phyloP scores from a whole-genome alignment of 2,797 vertebrate genomes.

The Phalloptychus januarius region DNA sequence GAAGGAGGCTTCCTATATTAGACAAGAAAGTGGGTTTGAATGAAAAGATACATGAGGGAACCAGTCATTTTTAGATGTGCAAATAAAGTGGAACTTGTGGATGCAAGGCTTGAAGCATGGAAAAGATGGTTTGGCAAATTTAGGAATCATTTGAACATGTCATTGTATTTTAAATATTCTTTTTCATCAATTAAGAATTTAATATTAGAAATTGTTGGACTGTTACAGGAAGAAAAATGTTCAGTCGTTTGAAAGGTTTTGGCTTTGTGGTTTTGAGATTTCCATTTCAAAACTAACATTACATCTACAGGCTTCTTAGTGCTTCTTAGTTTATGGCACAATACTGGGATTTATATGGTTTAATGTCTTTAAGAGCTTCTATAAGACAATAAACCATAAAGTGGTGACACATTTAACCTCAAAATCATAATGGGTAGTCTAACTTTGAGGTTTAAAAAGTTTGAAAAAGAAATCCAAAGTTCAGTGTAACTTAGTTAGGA shows the following conservation, averaged over 20 bases:
- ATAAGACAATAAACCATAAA: too few relatives aligned
- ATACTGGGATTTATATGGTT: background rate
- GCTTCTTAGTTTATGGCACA: background rate
- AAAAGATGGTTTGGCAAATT: background rate
- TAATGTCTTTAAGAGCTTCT: background rate
- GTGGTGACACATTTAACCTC: too few relatives aligned
- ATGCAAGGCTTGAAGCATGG: conserved; percentile 1
- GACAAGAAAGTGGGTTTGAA: conserved; percentile 21
- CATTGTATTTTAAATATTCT: background rate
- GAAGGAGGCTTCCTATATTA: conserved; percentile 38
- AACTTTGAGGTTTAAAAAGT: background rate
- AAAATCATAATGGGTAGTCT: too few relatives aligned
- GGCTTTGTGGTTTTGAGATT: background rate
- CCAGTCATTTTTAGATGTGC: background rate
- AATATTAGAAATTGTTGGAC: background rate
- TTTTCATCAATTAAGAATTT: background rate
- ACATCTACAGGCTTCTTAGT: background rate
- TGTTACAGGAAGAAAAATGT: background rate
- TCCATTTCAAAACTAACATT: background rate
- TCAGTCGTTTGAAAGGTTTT: background rate
- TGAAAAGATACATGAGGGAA: background rate
- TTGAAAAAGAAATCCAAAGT: background rate
- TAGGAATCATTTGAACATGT: background rate
- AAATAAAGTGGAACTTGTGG: conserved; percentile 13
- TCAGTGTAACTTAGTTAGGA: background rate